Conservation (phyloP, 2,113 vertebrate species). For the Marcusenius ussheri region DNA sequence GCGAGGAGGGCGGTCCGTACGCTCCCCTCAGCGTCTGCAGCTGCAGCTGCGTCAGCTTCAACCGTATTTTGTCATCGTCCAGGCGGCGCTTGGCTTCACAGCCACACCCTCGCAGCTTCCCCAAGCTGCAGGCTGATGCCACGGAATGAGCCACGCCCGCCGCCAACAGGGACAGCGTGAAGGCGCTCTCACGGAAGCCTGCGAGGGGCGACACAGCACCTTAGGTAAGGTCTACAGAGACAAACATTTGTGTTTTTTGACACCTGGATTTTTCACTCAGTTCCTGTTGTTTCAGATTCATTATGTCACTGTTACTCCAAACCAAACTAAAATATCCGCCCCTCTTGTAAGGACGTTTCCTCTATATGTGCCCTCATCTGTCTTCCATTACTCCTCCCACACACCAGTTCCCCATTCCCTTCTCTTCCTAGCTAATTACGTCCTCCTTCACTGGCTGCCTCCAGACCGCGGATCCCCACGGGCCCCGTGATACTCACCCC, state of each 20-base stretch:
- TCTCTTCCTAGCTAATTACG: background rate
- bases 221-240: background rate
- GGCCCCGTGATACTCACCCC: conserved; percentile 62
- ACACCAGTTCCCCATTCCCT: background rate
- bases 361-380: background rate
- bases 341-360: background rate
- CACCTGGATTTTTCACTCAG: background rate
- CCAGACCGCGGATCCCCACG: conserved; percentile 17
- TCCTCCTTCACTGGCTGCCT: background rate
- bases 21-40: conserved; percentile 61
- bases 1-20: conserved; percentile 38
- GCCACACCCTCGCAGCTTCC: conserved; percentile 78
- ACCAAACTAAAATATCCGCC: background rate
- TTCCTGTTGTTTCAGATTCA: background rate
- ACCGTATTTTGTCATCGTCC: conserved; percentile 73
- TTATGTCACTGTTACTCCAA: background rate
- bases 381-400: background rate
- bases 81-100: conserved; percentile 72
- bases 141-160: conserved; percentile 87
- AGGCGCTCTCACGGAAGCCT: conserved; percentile 87
- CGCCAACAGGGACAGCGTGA: conserved; percentile 81
- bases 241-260: background rate
- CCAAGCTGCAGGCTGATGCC: conserved; percentile 84
- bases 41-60: conserved; percentile 80
- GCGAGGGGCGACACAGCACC: conserved; percentile 5